phyloP scores from a whole-genome alignment of 2,113 vertebrate species.

The Myiozetetes cayanensis region DNA sequence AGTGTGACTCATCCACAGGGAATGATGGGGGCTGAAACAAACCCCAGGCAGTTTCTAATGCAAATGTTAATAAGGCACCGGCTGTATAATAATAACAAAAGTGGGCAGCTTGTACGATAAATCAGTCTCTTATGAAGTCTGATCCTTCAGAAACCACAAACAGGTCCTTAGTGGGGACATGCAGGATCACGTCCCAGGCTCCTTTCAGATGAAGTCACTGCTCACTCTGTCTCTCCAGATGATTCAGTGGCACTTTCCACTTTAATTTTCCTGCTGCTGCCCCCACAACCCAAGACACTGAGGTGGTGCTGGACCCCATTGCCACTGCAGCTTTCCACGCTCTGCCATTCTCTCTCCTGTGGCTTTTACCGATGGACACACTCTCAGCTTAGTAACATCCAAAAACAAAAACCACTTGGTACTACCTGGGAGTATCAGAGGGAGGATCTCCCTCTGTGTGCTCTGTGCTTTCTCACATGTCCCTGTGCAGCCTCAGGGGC shows the following conservation, averaged over 20 bases:
- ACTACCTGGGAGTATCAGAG: not conserved
- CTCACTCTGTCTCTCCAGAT: not conserved
- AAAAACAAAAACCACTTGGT: not conserved
- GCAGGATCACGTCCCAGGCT: not conserved
- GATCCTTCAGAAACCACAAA: not conserved
- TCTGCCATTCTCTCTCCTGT: not conserved
- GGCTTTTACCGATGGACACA: accelerated
- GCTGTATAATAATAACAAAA: not conserved
- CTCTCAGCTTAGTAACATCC: not conserved
- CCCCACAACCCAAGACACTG: not conserved
- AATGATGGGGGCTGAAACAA: not conserved
- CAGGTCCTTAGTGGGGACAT: not conserved
- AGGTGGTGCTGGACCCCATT: not conserved
- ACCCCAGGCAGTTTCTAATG: not conserved
- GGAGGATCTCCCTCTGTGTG: not conserved
- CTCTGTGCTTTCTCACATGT: not conserved
- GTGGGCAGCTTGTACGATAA: not conserved
- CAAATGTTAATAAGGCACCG: not conserved
- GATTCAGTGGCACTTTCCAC: not conserved
- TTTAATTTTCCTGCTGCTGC: not conserved
- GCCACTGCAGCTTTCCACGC: accelerated
- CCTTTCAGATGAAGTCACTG: not conserved
- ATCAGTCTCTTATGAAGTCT: not conserved
- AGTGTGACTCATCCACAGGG: not conserved
- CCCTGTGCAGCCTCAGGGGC: not conserved